These are phyloP conservation scores for Dexiosoma caninum DNA, from an alignment of 2,888 invertebrate species.

Conservation along the genomic window DNA sequence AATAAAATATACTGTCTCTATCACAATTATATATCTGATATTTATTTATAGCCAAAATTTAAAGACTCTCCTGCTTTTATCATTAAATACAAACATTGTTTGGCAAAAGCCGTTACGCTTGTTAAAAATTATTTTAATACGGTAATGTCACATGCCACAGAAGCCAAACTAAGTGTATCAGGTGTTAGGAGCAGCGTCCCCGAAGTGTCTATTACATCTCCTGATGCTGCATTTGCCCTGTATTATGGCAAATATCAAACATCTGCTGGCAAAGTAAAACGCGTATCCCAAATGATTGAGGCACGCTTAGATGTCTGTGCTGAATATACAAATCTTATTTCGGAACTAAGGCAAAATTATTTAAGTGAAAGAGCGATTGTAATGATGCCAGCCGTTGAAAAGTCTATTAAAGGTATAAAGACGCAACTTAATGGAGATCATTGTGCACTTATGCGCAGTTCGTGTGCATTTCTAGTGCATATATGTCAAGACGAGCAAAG, in stretches of 20 bases:
- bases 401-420: constrained; percentile 83
- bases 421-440: constrained; percentile 84
- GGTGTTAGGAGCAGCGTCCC: constrained; percentile 63
- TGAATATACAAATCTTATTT: constrained; percentile 85
- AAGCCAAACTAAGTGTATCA: constrained; percentile 78
- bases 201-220: constrained; percentile 72
- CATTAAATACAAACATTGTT: constrained; percentile 90
- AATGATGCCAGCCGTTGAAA: constrained; percentile 84
- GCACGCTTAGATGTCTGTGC: constrained; percentile 84
- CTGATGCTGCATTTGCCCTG: constrained; percentile 86
- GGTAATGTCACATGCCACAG: constrained; percentile 87
- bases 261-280: constrained; percentile 89
- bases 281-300: constrained; percentile 90
- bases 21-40: constrained; percentile 60
- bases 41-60: constrained; percentile 82
- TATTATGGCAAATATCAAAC: constrained; percentile 98
- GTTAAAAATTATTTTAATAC: constrained; percentile 88
- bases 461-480: constrained; percentile 93
- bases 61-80: constrained; percentile 91
- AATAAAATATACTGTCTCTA: neutral
- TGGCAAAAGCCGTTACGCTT: constrained; percentile 87
- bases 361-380: constrained; percentile 84
- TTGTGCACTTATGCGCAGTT: constrained; percentile 90
- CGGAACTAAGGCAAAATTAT: constrained; percentile 91
- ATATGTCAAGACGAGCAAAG: constrained; percentile 96